Conservation (phyloP, 2,113 vertebrate genomes). For the Prochilodus magdalenae region DNA sequence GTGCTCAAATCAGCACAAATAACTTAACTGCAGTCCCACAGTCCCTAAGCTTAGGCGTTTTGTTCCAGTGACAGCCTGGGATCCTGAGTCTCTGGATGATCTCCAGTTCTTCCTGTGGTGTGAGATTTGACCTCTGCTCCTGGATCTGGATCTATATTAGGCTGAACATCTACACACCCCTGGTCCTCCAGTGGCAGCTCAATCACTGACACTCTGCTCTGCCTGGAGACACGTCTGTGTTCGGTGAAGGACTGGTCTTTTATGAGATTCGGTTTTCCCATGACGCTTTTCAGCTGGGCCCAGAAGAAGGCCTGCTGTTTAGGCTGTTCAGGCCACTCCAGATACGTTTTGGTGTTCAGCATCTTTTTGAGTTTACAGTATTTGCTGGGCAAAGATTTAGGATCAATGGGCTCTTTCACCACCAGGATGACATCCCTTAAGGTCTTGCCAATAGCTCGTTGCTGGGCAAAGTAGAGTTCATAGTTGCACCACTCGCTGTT, state of each 20-base stretch:
- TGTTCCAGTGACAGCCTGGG: neutral
- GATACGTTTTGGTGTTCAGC: conserved; percentile 81
- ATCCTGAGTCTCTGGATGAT: neutral
- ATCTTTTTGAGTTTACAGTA: conserved; percentile 84
- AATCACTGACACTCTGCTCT: conserved; percentile 40
- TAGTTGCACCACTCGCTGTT: conserved; percentile 92
- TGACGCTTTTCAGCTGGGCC: conserved; percentile 78
- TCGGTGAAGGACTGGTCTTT: conserved; percentile 25
- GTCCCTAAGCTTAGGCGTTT: neutral
- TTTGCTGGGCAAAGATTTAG: conserved; percentile 77
- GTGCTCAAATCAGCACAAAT: neutral
- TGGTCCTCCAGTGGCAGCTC: conserved; percentile 41
- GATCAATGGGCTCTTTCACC: conserved; percentile 81
- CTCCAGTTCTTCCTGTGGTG: neutral
- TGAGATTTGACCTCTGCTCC: conserved; percentile 10
- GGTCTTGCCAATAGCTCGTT: conserved; percentile 80
- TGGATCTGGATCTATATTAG: conserved; percentile 7
- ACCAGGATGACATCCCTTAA: conserved; percentile 81
- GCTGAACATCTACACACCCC: neutral
- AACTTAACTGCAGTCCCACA: neutral
- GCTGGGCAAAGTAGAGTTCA: conserved; percentile 88
- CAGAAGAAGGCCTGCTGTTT: conserved; percentile 83
- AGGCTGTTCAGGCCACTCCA: conserved; percentile 84
- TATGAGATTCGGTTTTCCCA: conserved; percentile 70
- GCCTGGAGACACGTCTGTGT: conserved; percentile 53